Percentiles rank a stretch among this genome's conserved stretches.
Conservation (phyloP, 1,140 invertebrate species). For the Cydia splendana region DNA sequence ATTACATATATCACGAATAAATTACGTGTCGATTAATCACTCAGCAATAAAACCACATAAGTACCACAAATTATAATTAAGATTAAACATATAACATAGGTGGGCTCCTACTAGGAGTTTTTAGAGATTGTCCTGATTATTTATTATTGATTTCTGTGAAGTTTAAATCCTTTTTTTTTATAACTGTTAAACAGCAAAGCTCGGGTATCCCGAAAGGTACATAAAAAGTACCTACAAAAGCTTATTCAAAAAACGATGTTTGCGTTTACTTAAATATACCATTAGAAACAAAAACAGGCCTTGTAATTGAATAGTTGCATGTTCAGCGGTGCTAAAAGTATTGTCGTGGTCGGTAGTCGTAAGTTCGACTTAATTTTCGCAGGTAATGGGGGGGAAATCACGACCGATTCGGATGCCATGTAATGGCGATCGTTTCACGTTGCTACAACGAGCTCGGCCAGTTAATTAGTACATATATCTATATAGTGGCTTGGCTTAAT, state of each 20-base stretch:
- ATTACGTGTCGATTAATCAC: too few relatives aligned
- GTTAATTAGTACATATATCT: conserved; percentile 3
- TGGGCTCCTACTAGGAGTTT: too few relatives aligned
- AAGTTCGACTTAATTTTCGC: conserved; percentile 48
- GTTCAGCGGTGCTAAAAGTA: conserved; percentile 51
- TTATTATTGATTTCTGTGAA: too few relatives aligned
- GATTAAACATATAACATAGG: too few relatives aligned
- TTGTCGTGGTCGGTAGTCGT: conserved; percentile 40
- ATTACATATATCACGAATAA: too few relatives aligned
- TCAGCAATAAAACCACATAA: too few relatives aligned
- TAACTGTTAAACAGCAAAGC: neutral
- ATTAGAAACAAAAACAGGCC: conserved; percentile 41
- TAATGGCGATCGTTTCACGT: conserved; percentile 34
- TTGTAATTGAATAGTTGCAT: conserved; percentile 60
- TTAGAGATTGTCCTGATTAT: too few relatives aligned
- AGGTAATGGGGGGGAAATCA: conserved; percentile 47
- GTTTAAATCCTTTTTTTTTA: too few relatives aligned
- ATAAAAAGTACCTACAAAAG: neutral
- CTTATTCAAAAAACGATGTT: conserved; percentile 33
- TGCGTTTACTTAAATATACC: conserved; percentile 37
- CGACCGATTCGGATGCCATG: conserved; percentile 41
- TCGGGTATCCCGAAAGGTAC: neutral
- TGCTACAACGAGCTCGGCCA: conserved; percentile 27
- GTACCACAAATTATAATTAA: too few relatives aligned
- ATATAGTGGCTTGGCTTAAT: neutral